Conservation (phyloP, 1,140 invertebrate genomes). For the Micrasema longulum region DNA sequence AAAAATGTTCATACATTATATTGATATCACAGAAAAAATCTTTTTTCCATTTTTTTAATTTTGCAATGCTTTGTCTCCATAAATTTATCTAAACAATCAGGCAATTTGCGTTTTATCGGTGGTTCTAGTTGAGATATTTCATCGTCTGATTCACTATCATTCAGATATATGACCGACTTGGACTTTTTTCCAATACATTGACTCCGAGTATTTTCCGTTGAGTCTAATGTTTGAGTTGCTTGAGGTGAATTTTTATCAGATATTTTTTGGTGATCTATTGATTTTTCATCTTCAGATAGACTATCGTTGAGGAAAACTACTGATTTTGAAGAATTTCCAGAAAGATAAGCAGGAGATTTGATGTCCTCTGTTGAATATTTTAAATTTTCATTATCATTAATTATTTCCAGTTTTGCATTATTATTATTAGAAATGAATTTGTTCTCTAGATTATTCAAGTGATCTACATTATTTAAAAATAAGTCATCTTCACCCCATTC, state of each 20-base stretch:
- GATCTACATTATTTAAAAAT: constrained; percentile 39
- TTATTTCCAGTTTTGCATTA: not conserved
- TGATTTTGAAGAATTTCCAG: not conserved
- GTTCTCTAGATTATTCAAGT: constrained; percentile 21
- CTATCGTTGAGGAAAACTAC: not conserved
- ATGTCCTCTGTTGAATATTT: not conserved
- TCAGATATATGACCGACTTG: not conserved
- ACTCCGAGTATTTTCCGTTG: not conserved
- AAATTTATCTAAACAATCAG: constrained; percentile 18
- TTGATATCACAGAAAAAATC: too few relatives aligned
- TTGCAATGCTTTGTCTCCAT: too few relatives aligned
- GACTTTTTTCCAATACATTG: not conserved
- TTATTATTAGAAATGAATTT: not conserved
- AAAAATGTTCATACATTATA: too few relatives aligned
- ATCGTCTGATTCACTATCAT: constrained; percentile 20
- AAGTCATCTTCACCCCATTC: constrained; percentile 40
- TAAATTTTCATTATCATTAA: not conserved
- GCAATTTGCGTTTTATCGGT: constrained; percentile 17
- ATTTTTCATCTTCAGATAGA: not conserved
- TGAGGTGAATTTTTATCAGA: not conserved
- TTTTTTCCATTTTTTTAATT: too few relatives aligned
- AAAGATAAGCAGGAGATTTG: not conserved
- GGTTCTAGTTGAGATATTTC: not conserved
- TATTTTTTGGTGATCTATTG: not conserved
- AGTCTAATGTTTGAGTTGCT: not conserved